Conservation (phyloP, 2,888 invertebrate genomes). For the Parnassius apollo region DNA sequence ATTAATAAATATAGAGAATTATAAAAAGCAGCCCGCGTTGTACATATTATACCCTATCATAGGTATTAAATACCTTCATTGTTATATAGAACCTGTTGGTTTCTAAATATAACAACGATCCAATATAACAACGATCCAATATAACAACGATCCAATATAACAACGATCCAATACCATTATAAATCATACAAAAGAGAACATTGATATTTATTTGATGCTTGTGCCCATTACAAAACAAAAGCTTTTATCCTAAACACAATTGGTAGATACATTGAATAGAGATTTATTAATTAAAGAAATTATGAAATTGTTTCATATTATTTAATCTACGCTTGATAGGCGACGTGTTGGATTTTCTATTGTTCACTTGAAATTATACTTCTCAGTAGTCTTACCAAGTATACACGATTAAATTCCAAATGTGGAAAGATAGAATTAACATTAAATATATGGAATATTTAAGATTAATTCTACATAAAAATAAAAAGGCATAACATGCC, state of each 20-base stretch:
- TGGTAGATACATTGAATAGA: not conserved
- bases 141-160: too few species aligned
- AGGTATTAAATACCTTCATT: not conserved
- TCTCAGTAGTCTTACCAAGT: too few species aligned
- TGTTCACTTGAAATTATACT: slow-evolving; percentile 1
- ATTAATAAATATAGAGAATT: not conserved
- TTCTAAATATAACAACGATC: not conserved
- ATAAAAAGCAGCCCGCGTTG: not conserved
- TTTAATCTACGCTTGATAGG: not conserved
- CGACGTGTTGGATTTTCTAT: slow-evolving; percentile 1
- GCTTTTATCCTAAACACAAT: slow-evolving; percentile 12
- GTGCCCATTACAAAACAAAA: slow-evolving; percentile 2
- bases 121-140: too few species aligned
- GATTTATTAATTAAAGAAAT: slow-evolving; percentile 12
- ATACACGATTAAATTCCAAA: too few species aligned
- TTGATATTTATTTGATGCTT: slow-evolving; percentile 2
- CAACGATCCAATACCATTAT: not conserved
- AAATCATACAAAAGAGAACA: slow-evolving; percentile 1
- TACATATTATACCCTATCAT: not conserved
- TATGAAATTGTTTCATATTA: not conserved
- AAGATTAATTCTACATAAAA: too few species aligned
- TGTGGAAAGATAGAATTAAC: too few species aligned
- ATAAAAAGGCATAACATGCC: too few species aligned
- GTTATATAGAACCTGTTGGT: not conserved
- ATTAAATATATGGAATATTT: too few species aligned